These are phyloP conservation scores for Luehdorfia chinensis DNA, from an alignment of 1,140 invertebrate species.

Conservation along the genomic window DNA sequence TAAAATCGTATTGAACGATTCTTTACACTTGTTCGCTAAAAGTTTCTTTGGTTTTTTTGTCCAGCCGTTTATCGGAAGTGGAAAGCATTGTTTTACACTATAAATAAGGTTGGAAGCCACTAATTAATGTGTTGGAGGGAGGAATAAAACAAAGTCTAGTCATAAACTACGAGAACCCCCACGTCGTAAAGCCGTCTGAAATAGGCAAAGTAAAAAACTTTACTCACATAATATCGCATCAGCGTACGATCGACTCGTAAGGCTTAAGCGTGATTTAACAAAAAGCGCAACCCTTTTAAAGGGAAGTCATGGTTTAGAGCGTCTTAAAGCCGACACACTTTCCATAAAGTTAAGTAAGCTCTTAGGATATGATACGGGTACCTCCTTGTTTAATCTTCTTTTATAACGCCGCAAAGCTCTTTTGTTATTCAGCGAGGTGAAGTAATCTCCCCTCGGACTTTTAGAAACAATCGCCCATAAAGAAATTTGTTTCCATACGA, in stretches of 20 bases:
- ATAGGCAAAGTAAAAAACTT: slow-evolving; percentile 35
- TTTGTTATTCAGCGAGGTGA: slow-evolving; percentile 61
- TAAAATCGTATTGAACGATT: slow-evolving; percentile 21
- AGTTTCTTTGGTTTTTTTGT: too few relatives aligned
- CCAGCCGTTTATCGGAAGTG: too few relatives aligned
- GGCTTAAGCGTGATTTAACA: slow-evolving; percentile 60
- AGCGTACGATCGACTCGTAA: slow-evolving; percentile 46
- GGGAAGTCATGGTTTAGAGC: slow-evolving; percentile 62
- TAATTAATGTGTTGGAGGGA: slow-evolving; percentile 60
- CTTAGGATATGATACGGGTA: slow-evolving; percentile 66
- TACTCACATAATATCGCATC: slow-evolving; percentile 43
- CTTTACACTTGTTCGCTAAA: neutral
- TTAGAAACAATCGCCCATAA: slow-evolving; percentile 59
- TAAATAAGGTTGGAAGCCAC: slow-evolving; percentile 51
- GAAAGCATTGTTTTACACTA: slow-evolving; percentile 24
- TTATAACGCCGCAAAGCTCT: slow-evolving; percentile 58
- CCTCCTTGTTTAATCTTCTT: slow-evolving; percentile 63
- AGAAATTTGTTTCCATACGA: slow-evolving; percentile 42
- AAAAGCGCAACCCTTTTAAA: slow-evolving; percentile 71
- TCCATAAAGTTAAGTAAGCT: slow-evolving; percentile 70
- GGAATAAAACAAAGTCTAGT: slow-evolving; percentile 42
- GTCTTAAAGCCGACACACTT: slow-evolving; percentile 60
- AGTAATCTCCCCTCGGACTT: slow-evolving; percentile 53
- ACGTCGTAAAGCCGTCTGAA: slow-evolving; percentile 39
- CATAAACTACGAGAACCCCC: slow-evolving; percentile 56